A percentile compares a stretch with the other conserved stretches of the same genome.
These are phyloP conservation scores for Cryptocheilus praepositus DNA, from an alignment of 2,888 invertebrate genomes.

Conservation along the genomic window DNA sequence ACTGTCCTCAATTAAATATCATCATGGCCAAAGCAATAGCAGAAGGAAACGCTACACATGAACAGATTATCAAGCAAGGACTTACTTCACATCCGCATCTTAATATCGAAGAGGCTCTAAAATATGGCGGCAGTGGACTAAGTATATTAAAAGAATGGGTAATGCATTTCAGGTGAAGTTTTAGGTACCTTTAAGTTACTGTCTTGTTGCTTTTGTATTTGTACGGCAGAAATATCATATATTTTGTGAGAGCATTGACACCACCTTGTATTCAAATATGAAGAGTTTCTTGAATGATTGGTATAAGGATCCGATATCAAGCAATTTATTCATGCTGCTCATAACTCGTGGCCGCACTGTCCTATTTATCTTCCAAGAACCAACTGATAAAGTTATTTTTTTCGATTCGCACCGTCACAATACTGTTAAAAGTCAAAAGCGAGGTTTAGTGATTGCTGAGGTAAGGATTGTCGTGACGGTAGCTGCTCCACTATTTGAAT, in stretches of 20 bases:
- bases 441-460: slow-evolving; percentile 76
- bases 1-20: slow-evolving; percentile 71
- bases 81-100: slow-evolving; percentile 67
- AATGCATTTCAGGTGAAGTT: slow-evolving; percentile 22
- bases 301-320: slow-evolving; percentile 69
- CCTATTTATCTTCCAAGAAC: slow-evolving; percentile 76
- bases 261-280: slow-evolving; percentile 73
- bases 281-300: slow-evolving; percentile 73
- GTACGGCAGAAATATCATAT: slow-evolving; percentile 74
- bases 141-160: slow-evolving; percentile 71
- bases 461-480: slow-evolving; percentile 53
- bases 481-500: background rate
- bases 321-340: slow-evolving; percentile 76
- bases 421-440: slow-evolving; percentile 64
- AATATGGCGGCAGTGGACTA: slow-evolving; percentile 65
- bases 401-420: slow-evolving; percentile 76
- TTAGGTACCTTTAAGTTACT: too few species aligned
- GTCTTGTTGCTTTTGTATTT: background rate
- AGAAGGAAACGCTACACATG: slow-evolving; percentile 79
- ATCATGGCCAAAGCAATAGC: slow-evolving; percentile 78
- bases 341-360: slow-evolving; percentile 77
- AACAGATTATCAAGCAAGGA: slow-evolving; percentile 59
- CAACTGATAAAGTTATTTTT: slow-evolving; percentile 73
- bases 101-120: slow-evolving; percentile 71
- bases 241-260: slow-evolving; percentile 73